Percentiles rank a stretch among this genome's conserved stretches.
Evolutionary conservation across 1,140 invertebrate genomes (phyloP).

Genomic region (Acromyrmex echinatior): DNA sequence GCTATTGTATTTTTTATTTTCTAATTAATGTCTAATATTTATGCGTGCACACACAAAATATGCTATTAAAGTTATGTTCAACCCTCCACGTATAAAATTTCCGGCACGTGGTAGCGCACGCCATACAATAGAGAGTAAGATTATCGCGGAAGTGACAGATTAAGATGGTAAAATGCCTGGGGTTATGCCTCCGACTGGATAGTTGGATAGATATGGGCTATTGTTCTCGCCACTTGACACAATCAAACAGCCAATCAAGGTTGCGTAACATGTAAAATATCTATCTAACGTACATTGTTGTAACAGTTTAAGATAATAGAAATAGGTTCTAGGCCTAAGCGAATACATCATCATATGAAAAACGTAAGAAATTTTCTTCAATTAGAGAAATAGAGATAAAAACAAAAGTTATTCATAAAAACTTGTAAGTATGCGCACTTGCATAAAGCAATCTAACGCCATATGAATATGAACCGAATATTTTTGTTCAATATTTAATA

Average conservation of each 20-base stretch:
- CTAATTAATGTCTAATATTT: slow-evolving; percentile 7
- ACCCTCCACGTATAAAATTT: slow-evolving; percentile 48
- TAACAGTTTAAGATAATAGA: slow-evolving; percentile 16
- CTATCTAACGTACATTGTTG: not conserved
- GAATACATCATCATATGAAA: not conserved
- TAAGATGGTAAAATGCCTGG: slow-evolving; percentile 80
- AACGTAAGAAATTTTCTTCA: not conserved
- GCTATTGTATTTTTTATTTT: not conserved
- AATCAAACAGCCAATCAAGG: slow-evolving; percentile 82
- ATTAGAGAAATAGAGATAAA: not conserved
- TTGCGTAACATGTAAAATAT: slow-evolving; percentile 82
- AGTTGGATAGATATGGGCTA: slow-evolving; percentile 76
- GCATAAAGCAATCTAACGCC: not conserved
- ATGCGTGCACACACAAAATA: not conserved
- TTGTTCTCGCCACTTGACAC: slow-evolving; percentile 85
- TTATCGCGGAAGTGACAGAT: slow-evolving; percentile 83
- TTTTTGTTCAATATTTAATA: not conserved
- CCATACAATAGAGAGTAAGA: slow-evolving; percentile 60
- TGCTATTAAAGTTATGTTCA: not conserved
- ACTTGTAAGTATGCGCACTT: not conserved
- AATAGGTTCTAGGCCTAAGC: not conserved
- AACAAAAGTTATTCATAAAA: not conserved
- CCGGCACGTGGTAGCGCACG: slow-evolving; percentile 42
- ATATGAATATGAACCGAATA: not conserved
- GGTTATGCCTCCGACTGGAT: slow-evolving; percentile 75